These are phyloP conservation scores for Scaptodrosophila latifasciaeformis DNA, from an alignment of 2,888 invertebrate species.

Conservation along the genomic window DNA sequence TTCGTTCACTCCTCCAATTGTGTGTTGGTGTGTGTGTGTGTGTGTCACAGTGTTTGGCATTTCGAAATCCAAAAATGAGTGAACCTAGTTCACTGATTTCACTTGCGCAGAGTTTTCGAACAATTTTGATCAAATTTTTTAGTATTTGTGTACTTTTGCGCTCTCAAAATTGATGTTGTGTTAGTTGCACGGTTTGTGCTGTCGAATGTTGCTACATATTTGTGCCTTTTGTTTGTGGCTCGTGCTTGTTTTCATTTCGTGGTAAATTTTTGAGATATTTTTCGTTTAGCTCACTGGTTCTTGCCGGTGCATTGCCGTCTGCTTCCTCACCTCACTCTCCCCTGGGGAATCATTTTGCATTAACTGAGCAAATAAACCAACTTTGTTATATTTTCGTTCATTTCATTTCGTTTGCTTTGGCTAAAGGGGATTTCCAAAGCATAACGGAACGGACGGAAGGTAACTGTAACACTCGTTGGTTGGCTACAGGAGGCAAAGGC, in stretches of 20 bases:
- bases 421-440: constrained; percentile 4
- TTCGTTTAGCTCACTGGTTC: constrained; percentile 26
- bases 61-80: too few relatives aligned
- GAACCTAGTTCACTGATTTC: too few relatives aligned
- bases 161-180: too few relatives aligned
- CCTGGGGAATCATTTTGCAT: constrained; percentile 66
- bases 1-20: constrained; percentile 31
- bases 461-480: too few relatives aligned
- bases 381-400: constrained; percentile 65
- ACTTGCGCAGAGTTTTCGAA: too few relatives aligned
- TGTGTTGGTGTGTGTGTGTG: constrained; percentile 15
- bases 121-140: too few relatives aligned
- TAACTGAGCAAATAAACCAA: constrained; percentile 67
- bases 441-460: too few relatives aligned
- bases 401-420: constrained; percentile 57
- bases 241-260: constrained; percentile 19
- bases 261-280: constrained; percentile 40
- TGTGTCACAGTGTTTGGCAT: too few relatives aligned
- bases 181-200: constrained; percentile 3
- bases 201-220: constrained; percentile 1
- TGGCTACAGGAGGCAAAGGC: background rate
- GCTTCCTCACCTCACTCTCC: constrained; percentile 31
- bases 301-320: background rate
- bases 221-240: constrained; percentile 2
- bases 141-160: constrained; percentile 4